Conservation (phyloP, 2,888 invertebrate species). For the Onchidella celtica region DNA sequence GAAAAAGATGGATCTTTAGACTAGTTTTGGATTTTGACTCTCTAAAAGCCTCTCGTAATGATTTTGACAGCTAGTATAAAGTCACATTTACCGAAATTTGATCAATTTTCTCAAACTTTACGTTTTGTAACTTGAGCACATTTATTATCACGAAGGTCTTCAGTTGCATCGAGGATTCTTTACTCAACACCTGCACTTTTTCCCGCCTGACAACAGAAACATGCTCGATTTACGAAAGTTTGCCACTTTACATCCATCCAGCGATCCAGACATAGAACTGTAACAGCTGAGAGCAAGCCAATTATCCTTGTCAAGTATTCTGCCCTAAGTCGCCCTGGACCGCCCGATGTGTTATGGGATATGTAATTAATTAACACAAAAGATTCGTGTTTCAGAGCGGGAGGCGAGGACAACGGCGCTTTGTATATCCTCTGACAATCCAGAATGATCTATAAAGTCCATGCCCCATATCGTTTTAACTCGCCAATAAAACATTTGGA, state of each 20-base stretch:
- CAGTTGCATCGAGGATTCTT: too few relatives aligned
- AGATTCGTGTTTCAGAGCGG: constrained; percentile 8
- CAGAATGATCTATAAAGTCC: constrained; percentile 3
- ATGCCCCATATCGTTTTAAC: constrained; percentile 12
- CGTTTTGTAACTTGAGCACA: too few relatives aligned
- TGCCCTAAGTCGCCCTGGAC: background rate
- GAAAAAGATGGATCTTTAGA: too few relatives aligned
- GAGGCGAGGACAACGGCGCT: constrained; percentile 1
- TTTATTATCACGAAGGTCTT: too few relatives aligned
- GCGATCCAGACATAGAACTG: background rate
- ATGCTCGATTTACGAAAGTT: background rate
- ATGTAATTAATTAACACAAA: constrained; percentile 42
- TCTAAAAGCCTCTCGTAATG: too few relatives aligned
- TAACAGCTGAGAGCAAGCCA: background rate
- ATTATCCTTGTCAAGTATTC: background rate
- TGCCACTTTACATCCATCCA: background rate
- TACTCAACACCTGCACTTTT: too few relatives aligned
- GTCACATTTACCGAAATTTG: too few relatives aligned
- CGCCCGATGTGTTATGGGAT: constrained; percentile 12
- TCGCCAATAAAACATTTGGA: background rate
- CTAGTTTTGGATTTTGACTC: too few relatives aligned
- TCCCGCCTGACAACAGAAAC: too few relatives aligned
- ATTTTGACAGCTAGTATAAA: too few relatives aligned
- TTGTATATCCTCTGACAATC: background rate
- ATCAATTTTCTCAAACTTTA: too few relatives aligned